phyloP scores from a whole-genome alignment of 1,140 invertebrate genomes.

The Palaemon carinicauda region DNA sequence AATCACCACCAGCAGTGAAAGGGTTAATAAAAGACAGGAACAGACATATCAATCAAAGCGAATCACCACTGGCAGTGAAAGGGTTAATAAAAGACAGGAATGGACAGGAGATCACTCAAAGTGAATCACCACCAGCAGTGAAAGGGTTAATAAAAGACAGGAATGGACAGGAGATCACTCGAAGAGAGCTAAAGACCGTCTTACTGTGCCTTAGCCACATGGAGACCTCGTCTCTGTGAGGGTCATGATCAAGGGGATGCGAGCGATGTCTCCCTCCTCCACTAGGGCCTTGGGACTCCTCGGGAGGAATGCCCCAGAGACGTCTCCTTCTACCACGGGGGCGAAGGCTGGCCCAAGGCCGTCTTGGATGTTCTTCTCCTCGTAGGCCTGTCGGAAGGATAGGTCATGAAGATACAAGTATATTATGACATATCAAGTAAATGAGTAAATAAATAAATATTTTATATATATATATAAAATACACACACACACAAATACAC shows the following conservation, averaged over 20 bases:
- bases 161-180: background rate
- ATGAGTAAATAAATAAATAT: background rate
- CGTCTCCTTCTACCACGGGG: conserved; percentile 63
- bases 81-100: too few relatives aligned
- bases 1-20: too few relatives aligned
- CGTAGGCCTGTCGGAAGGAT: conserved; percentile 29
- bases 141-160: too few relatives aligned
- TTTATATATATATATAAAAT: background rate
- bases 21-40: too few relatives aligned
- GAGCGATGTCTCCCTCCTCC: conserved; percentile 59
- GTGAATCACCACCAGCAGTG: too few relatives aligned
- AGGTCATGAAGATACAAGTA: too few relatives aligned
- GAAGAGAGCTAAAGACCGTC: background rate
- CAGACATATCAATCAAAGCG: too few relatives aligned
- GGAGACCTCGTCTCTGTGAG: conserved; percentile 64
- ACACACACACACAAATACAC: background rate
- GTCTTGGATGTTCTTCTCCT: conserved; percentile 62
- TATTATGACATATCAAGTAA: background rate
- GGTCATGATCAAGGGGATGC: conserved; percentile 63
- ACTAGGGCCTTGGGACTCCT: conserved; percentile 62
- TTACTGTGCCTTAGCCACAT: conserved; percentile 64
- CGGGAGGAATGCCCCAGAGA: conserved; percentile 61
- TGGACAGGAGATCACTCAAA: too few relatives aligned
- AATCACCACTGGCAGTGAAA: too few relatives aligned
- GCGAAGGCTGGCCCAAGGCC: conserved; percentile 63